phyloP scores from a whole-genome alignment of 1,140 invertebrate genomes.

The Trachymyrmex cornetzi region DNA sequence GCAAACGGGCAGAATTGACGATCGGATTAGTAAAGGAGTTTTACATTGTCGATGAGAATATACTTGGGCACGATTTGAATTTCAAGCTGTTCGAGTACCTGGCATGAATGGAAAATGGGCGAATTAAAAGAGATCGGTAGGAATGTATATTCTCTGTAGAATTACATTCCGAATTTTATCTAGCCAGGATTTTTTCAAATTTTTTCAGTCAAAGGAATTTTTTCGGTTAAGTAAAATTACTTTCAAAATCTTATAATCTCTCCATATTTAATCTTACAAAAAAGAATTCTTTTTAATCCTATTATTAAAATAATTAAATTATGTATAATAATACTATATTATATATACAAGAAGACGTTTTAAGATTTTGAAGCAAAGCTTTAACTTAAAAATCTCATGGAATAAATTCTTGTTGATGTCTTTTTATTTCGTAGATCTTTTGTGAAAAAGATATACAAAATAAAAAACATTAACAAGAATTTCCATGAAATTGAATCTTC shows the following conservation, averaged over 20 bases:
- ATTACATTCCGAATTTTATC: conserved; percentile 44
- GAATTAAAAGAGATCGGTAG: conserved; percentile 58
- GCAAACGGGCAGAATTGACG: conserved; percentile 47
- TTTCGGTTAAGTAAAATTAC: background rate
- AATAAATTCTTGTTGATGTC: background rate
- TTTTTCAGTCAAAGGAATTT: conserved; percentile 3
- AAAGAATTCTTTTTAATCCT: background rate
- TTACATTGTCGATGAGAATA: conserved; percentile 62
- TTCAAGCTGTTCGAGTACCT: conserved; percentile 54
- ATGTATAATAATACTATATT: background rate
- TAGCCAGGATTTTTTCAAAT: background rate
- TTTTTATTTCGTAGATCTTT: background rate
- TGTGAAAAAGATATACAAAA: background rate
- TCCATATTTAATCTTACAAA: background rate
- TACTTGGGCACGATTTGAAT: conserved; percentile 57
- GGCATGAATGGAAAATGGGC: conserved; percentile 60
- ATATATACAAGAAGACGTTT: background rate
- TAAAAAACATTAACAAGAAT: too few relatives aligned
- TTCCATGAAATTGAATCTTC: too few relatives aligned
- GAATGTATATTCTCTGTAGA: conserved; percentile 32
- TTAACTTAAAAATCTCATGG: background rate
- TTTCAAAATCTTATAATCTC: background rate
- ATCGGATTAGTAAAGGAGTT: conserved; percentile 56
- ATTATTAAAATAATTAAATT: background rate
- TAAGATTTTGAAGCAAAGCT: background rate